Evolutionary conservation across 2,113 vertebrate species (phyloP), one percentile per base, ranked within the genome.

Genomic region (Cinclus cinclus): DNA sequence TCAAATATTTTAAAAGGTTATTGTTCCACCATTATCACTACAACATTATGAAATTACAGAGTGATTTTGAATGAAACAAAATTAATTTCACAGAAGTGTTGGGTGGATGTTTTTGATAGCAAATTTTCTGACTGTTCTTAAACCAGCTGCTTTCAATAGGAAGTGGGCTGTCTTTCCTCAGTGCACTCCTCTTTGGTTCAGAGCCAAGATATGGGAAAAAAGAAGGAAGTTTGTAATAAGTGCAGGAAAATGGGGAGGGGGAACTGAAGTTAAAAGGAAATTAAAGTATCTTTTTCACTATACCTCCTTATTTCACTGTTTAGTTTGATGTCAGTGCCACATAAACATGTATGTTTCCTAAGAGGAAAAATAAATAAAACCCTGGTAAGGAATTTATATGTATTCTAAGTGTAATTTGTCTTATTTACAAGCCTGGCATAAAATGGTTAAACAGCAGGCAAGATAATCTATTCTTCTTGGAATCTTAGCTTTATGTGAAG

Each of bases 61-160:
- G 30, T 74, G 55, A 60, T 73, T 90, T 86, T 39, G 19, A 46
- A 91, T 77, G 46, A 86, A 95, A 96, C 50, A 90, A 69, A 93
- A 81, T 81, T 52, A 93, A 79, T 53, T 92, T 80, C 65, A 84
- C 13, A 85, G 56, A 93, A 58, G 17, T 4, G 7, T 50, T 21
- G 24, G 33, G 46, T 80, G 62, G 16, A 80, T 89, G 63, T 87
- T 94, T 89, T 87, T 19, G 63, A 47, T 37, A 44, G 70, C 21
- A 92, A 87, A 94, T 75, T 56, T 9, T 91, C 46, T 68, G 42
- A 33, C 37, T 90, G 25, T 42, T 37, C 37, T 64, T 93, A 75
- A 83, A 69, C 37, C 81, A 79, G 75, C 76, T 92, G 78, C 35
- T 77, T 86, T 77, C 55, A 89, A 76, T 87, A 84, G 67, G 64